phyloP scores from a whole-genome alignment of 2,888 invertebrate genomes.

The Drepana falcataria region DNA sequence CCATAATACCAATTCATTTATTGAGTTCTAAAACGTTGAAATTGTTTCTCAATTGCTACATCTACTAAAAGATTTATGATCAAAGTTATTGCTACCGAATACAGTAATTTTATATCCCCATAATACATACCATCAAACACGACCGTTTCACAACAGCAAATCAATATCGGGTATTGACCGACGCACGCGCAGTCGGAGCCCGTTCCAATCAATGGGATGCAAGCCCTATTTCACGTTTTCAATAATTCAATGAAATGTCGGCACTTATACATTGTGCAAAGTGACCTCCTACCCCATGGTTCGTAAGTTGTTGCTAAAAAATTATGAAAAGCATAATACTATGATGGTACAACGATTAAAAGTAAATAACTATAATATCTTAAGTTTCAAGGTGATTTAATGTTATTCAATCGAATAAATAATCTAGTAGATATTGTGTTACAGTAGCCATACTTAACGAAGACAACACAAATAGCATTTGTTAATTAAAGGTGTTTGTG shows the following conservation, averaged over 20 bases:
- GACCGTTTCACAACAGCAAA: slow-evolving; percentile 57
- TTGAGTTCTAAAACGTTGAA: neutral
- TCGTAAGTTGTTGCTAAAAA: slow-evolving; percentile 37
- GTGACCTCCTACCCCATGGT: slow-evolving; percentile 34
- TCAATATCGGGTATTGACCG: slow-evolving; percentile 56
- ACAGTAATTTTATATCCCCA: slow-evolving; percentile 13
- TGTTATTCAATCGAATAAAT: neutral
- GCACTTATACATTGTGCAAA: slow-evolving; percentile 68
- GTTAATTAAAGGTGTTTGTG: slow-evolving; percentile 30
- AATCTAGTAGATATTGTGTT: slow-evolving; percentile 13
- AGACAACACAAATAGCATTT: slow-evolving; percentile 22
- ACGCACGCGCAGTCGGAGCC: slow-evolving; percentile 48
- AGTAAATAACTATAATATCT: slow-evolving; percentile 4
- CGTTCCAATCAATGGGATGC: slow-evolving; percentile 71
- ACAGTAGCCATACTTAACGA: slow-evolving; percentile 14
- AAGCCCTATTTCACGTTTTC: slow-evolving; percentile 74
- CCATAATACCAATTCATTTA: too few species aligned
- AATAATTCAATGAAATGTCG: slow-evolving; percentile 77
- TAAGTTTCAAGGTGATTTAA: too few species aligned
- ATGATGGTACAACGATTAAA: slow-evolving; percentile 10
- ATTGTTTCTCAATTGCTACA: neutral
- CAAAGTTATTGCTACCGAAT: neutral
- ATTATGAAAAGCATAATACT: slow-evolving; percentile 30
- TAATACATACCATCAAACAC: slow-evolving; percentile 35
- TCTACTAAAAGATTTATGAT: neutral